These are phyloP conservation scores for Gallirallus australis DNA, from an alignment of 2,797 vertebrate genomes.

Conservation along the genomic window DNA sequence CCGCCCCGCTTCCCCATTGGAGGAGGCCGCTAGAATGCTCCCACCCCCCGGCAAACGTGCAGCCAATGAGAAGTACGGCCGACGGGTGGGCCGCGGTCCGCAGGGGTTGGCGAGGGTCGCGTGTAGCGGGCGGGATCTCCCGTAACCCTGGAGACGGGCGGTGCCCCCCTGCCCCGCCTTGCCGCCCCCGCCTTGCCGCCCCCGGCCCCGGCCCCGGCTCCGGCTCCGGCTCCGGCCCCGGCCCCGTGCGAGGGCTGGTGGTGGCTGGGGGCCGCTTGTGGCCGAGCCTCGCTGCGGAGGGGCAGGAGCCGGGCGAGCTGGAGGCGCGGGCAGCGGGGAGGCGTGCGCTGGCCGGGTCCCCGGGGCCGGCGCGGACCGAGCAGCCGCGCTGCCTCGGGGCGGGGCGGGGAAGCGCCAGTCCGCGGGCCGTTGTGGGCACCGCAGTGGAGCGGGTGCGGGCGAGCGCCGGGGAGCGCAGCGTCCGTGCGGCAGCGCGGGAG, in stretches of 20 bases:
- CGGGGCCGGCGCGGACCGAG: not conserved
- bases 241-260: too few species aligned
- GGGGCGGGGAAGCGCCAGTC: not conserved
- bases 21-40: not conserved
- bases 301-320: not conserved
- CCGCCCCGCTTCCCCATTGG: not conserved
- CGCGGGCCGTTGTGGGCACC: not conserved
- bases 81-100: accelerated
- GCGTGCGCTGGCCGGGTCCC: too few species aligned
- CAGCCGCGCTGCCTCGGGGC: not conserved
- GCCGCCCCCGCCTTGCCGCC: too few species aligned
- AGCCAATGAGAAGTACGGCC: not conserved
- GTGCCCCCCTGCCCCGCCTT: not conserved
- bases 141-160: not conserved
- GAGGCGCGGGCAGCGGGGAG: not conserved
- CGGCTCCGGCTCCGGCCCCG: too few species aligned
- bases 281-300: too few species aligned
- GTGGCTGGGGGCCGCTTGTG: too few species aligned
- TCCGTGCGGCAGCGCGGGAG: not conserved
- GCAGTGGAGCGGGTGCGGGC: not conserved
- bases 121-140: too few species aligned
- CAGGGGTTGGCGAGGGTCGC: not conserved
- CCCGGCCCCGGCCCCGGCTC: too few species aligned
- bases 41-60: not conserved
- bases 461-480: not conserved